These are phyloP conservation scores for Myotis planiceps DNA, from an alignment of 2,797 vertebrate genomes.

Conservation along the genomic window DNA sequence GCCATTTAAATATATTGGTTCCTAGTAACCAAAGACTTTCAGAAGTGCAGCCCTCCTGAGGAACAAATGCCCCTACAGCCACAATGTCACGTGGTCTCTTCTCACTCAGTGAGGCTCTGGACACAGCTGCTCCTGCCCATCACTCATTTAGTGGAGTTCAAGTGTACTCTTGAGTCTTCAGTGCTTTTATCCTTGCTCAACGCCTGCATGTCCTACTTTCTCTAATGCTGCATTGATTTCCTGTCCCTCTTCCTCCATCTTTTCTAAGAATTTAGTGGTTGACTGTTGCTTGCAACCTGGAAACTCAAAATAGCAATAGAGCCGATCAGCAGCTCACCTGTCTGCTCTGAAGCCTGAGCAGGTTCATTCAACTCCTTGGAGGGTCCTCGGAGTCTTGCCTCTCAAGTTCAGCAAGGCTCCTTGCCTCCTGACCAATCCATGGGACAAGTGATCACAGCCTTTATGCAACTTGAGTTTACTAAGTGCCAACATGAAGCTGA, in stretches of 20 bases:
- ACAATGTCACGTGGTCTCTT: background rate
- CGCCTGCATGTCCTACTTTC: background rate
- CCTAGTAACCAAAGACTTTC: slow-evolving; percentile 51
- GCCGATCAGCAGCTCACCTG: background rate
- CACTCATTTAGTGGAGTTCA: background rate
- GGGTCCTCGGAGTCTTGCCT: background rate
- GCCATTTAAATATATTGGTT: slow-evolving; percentile 53
- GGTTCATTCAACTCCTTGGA: background rate
- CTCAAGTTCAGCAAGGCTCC: background rate
- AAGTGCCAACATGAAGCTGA: background rate
- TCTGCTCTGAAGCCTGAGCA: background rate
- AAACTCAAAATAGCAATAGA: background rate
- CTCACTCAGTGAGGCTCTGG: background rate
- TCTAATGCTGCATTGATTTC: background rate
- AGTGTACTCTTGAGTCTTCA: background rate
- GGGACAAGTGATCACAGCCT: background rate
- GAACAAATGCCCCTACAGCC: background rate
- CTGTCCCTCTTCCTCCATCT: background rate
- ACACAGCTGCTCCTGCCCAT: background rate
- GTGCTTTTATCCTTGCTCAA: background rate
- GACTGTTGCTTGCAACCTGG: background rate
- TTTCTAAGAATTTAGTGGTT: background rate
- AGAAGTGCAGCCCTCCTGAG: background rate
- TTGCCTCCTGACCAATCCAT: background rate
- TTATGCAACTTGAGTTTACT: background rate